A percentile compares a stretch with the other conserved stretches of the same genome.
Conservation (phyloP, 2,888 invertebrate species). For the Hirtodrosophila trivittata region DNA sequence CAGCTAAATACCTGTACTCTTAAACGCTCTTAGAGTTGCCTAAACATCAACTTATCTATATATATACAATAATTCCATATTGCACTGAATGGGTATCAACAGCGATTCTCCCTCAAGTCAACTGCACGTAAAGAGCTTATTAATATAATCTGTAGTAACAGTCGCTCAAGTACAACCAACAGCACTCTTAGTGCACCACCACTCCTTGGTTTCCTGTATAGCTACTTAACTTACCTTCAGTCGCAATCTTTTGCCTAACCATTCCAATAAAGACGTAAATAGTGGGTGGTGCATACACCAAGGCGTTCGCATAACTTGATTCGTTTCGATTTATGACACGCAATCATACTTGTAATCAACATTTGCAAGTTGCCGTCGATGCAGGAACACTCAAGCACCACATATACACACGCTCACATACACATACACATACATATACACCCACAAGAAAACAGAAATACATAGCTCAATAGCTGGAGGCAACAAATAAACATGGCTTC, state of each 20-base stretch:
- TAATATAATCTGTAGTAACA: slow-evolving; percentile 44
- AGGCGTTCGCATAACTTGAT: slow-evolving; percentile 70
- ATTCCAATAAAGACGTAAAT: slow-evolving; percentile 25
- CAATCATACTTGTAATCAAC: slow-evolving; percentile 68
- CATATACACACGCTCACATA: slow-evolving; percentile 7
- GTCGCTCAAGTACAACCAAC: neutral
- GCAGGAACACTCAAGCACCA: neutral
- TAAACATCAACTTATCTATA: too few relatives aligned
- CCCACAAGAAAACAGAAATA: slow-evolving; percentile 1
- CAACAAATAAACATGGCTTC: slow-evolving; percentile 40
- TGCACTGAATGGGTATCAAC: slow-evolving; percentile 1
- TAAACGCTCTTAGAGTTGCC: too few relatives aligned
- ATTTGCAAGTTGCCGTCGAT: slow-evolving; percentile 61
- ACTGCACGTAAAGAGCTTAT: slow-evolving; percentile 69
- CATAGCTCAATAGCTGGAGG: neutral
- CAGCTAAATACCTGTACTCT: too few relatives aligned
- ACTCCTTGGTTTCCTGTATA: neutral
- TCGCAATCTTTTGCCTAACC: neutral
- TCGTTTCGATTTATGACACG: slow-evolving; percentile 75
- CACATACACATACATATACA: neutral
- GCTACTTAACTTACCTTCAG: neutral
- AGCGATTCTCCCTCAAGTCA: slow-evolving; percentile 37
- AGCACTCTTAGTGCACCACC: slow-evolving; percentile 1
- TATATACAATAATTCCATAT: too few relatives aligned
- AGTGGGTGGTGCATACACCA: slow-evolving; percentile 54